phyloP scores from a whole-genome alignment of 2,113 vertebrate species.

The Sminthopsis crassicaudata region DNA sequence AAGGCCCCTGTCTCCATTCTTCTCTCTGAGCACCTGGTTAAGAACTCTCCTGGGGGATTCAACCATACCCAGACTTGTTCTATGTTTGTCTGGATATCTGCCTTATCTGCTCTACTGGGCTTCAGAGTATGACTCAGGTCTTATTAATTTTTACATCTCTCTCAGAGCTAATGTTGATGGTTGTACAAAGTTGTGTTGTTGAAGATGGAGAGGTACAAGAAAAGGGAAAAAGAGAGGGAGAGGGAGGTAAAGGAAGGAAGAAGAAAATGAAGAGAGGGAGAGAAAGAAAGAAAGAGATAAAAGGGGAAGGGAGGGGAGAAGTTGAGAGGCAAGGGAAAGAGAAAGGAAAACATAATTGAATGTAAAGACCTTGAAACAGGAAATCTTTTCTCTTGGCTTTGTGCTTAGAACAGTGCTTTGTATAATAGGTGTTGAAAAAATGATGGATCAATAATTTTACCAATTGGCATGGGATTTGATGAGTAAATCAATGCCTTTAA shows the following conservation, averaged over 20 bases:
- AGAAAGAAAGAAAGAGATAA: rapidly evolving
- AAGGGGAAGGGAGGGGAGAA: rapidly evolving
- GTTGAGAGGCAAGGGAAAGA: background rate
- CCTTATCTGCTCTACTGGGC: background rate
- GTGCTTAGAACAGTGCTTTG: background rate
- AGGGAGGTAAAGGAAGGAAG: too few relatives aligned
- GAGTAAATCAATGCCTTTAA: background rate
- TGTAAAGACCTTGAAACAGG: background rate
- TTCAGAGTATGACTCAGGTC: background rate
- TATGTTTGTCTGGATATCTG: background rate
- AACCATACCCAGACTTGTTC: background rate
- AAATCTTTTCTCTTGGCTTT: background rate
- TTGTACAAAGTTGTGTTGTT: background rate
- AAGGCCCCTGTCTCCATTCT: background rate
- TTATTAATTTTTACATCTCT: background rate
- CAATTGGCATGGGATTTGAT: background rate
- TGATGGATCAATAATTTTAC: background rate
- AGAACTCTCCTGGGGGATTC: background rate
- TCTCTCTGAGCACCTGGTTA: background rate
- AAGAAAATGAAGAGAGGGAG: rapidly evolving
- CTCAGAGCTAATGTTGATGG: background rate
- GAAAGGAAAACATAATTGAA: background rate
- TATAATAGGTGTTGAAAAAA: background rate
- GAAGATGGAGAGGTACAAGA: background rate
- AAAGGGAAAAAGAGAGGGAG: background rate